phyloP scores from a whole-genome alignment of 2,113 vertebrate genomes.

The Ceyx margarethae region DNA sequence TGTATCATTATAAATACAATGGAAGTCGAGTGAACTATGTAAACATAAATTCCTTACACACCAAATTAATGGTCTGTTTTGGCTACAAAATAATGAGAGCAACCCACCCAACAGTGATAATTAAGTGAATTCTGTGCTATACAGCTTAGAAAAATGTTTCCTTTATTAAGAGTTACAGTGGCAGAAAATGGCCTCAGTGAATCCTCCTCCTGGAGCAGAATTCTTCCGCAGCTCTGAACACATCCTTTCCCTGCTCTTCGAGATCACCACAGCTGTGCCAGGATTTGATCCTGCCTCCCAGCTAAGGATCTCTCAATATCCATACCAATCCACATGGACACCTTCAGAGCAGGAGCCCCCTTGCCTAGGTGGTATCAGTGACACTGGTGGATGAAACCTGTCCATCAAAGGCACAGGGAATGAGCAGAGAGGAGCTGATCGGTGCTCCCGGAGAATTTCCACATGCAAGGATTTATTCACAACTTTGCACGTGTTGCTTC shows the following conservation, averaged over 20 bases:
- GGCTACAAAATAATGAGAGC: not conserved
- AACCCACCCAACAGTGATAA: not conserved
- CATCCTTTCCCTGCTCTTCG: not conserved
- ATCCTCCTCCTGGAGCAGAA: not conserved
- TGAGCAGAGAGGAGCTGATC: not conserved
- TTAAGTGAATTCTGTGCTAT: not conserved
- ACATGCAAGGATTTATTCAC: not conserved
- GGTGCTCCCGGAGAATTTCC: not conserved
- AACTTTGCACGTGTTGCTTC: not conserved
- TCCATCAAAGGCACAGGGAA: not conserved
- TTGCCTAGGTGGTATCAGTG: not conserved
- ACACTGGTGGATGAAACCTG: not conserved
- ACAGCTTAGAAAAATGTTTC: not conserved
- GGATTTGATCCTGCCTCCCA: not conserved
- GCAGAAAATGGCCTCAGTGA: not conserved
- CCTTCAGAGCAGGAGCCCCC: not conserved
- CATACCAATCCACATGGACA: not conserved
- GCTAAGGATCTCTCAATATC: not conserved
- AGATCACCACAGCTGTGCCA: not conserved
- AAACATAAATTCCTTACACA: not conserved
- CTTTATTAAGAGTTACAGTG: not conserved
- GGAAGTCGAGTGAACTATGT: not conserved
- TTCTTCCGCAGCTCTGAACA: not conserved
- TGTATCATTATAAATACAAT: not conserved
- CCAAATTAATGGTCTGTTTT: not conserved